phyloP scores from a whole-genome alignment of 1,140 invertebrate species.

The Drosophila elegans region DNA sequence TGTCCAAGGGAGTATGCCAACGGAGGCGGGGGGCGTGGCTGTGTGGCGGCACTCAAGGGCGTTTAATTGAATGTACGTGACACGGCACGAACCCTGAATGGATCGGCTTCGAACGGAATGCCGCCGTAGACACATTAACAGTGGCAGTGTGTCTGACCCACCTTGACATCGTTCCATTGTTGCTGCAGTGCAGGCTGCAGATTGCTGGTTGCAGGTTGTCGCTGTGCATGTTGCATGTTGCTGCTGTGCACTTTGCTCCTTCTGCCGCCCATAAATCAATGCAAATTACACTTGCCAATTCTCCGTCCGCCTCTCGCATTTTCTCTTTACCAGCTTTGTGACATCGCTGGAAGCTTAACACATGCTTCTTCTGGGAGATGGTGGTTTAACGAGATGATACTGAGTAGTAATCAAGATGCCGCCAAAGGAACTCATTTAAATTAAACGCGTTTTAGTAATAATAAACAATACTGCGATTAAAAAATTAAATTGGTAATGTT shows the following conservation, averaged over 20 bases:
- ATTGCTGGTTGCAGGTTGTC: conserved; percentile 24
- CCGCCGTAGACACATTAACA: conserved; percentile 77
- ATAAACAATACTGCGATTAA: background rate
- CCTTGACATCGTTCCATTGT: conserved; percentile 68
- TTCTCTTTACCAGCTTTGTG: conserved; percentile 40
- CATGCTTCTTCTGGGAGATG: conserved; percentile 35
- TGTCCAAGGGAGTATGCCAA: background rate
- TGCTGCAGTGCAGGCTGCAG: conserved; percentile 38
- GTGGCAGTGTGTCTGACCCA: conserved; percentile 57
- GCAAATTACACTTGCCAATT: conserved; percentile 67
- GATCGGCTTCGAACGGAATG: conserved; percentile 51
- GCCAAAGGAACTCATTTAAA: background rate
- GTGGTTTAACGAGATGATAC: conserved; percentile 8
- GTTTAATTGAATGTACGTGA: conserved; percentile 82
- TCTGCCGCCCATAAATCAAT: conserved; percentile 67
- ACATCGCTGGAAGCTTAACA: conserved; percentile 69
- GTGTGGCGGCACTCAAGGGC: conserved; percentile 69
- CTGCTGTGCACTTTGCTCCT: conserved; percentile 14
- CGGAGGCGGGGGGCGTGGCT: conserved; percentile 39
- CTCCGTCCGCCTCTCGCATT: background rate
- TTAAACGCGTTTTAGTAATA: background rate
- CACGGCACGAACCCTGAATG: conserved; percentile 42
- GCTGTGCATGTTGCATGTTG: conserved; percentile 19
- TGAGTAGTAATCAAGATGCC: background rate
- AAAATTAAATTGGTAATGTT: too few relatives aligned